Base-by-base conservation (phyloP, 2,888 invertebrate species). In the Schizotus pectinicornis region DNA sequence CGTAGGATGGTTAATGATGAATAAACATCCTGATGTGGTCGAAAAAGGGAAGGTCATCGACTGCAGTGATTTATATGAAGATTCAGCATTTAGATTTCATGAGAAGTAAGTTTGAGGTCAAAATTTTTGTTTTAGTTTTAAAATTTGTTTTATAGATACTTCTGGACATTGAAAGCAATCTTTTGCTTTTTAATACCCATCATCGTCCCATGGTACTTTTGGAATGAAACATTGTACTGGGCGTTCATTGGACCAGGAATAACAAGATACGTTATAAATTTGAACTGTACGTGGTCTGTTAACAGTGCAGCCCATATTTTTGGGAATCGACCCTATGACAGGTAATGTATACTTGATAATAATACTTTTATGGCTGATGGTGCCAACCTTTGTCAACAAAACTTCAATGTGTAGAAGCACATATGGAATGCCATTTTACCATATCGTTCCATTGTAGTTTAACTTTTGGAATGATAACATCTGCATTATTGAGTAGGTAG, bases 1-100 rank as follows among this genome's bases (percentile, higher is more conserved):
- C 76, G 88, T 95, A 34, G 96, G 96, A 13, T 97, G 96, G 97
- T 83, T 96, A 13, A 89, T 92, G 88, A 87, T 90, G 86, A 86
- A 86, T 69, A 95, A 96, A 77, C 95, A 95, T 77, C 93, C 94
- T 0, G 90, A 91, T 57, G 94, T 96, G 1, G 81, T 90, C 45
- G 81, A 81, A 13, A 88, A 90, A 71, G 95, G 96, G 22, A 84
- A 82, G 50, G 85, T 86, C 69, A 81, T 95, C n/a, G 92, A 96
- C 74, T 86, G 94, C 84, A 87, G 85, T 33, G 96, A 97, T 75
- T 83, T 96, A 13, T 64, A 81, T 22, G 81, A 82, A 13, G 95
- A 96, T 81, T 91, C 92, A 0, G 83, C 95, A 0, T 83, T 92
- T 1, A 81, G 81, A 34, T 92, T 94, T 74, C 92, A 94, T 77